Conservation (phyloP, 2,888 invertebrate species). For the Lucinisca nassula region DNA sequence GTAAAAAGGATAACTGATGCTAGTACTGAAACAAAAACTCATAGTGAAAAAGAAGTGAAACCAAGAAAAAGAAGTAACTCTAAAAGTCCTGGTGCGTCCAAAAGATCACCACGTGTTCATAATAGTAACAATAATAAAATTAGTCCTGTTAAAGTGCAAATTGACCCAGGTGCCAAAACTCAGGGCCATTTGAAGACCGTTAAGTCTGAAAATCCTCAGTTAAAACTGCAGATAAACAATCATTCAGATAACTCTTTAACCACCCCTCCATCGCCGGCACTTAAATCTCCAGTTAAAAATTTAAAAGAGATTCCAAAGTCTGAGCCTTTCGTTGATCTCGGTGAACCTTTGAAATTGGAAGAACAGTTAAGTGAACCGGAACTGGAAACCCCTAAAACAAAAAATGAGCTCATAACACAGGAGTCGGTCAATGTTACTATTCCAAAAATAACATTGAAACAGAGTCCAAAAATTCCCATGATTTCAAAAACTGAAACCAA, state of each 20-base stretch:
- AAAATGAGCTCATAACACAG: no score
- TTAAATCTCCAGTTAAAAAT: slow-evolving; percentile 8
- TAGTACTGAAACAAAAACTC: neutral
- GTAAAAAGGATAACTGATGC: neutral
- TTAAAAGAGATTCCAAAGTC: slow-evolving; percentile 4
- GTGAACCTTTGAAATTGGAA: neutral
- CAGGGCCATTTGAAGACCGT: neutral
- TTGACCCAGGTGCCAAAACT: neutral
- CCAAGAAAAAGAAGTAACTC: slow-evolving; percentile 16
- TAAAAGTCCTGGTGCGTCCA: slow-evolving; percentile 15
- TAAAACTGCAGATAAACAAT: neutral
- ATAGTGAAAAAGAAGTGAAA: slow-evolving; percentile 1
- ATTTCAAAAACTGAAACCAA: no score
- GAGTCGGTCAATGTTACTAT: neutral
- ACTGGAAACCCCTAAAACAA: neutral
- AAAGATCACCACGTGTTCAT: slow-evolving; percentile 12
- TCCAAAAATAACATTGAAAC: neutral
- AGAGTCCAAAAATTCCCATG: neutral
- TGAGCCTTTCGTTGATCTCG: neutral
- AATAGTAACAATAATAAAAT: slow-evolving; percentile 1
- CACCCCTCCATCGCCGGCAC: neutral
- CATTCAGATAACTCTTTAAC: neutral
- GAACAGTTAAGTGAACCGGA: neutral
- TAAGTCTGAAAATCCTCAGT: neutral
- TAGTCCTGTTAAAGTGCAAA: neutral